phyloP scores from a whole-genome alignment of 2,113 vertebrate genomes.

The Falcunculus frontatus region DNA sequence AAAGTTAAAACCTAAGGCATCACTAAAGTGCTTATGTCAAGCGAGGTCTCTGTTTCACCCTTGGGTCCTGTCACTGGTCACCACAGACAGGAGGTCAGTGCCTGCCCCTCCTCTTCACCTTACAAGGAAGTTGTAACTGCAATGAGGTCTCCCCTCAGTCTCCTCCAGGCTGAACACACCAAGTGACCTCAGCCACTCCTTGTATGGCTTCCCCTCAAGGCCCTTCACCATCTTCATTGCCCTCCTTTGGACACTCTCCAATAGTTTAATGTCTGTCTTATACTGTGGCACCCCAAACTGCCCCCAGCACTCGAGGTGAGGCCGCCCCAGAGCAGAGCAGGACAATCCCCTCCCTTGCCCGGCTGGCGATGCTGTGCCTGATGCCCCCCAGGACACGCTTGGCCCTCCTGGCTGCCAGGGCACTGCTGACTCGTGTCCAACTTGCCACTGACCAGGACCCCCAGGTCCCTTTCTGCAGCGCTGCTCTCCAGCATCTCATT shows the following conservation, averaged over 20 bases:
- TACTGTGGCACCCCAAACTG: not conserved
- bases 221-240: accelerated
- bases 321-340: not conserved
- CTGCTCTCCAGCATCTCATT: not conserved
- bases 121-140: not conserved
- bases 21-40: too few species aligned
- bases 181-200: not conserved
- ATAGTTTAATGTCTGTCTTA: not conserved
- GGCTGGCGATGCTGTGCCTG: not conserved
- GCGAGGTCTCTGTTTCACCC: not conserved
- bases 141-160: not conserved
- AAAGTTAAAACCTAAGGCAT: too few species aligned
- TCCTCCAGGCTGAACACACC: not conserved
- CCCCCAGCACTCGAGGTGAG: not conserved
- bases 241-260: not conserved
- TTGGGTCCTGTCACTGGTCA: not conserved
- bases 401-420: not conserved
- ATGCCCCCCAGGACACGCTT: not conserved
- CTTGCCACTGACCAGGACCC: not conserved
- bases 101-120: not conserved
- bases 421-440: not conserved
- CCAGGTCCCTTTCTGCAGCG: accelerated
- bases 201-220: accelerated
- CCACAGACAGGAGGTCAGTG: not conserved
- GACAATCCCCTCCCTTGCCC: not conserved